These are phyloP conservation scores for Dryas iulia DNA, from an alignment of 1,140 invertebrate species.

Conservation along the genomic window DNA sequence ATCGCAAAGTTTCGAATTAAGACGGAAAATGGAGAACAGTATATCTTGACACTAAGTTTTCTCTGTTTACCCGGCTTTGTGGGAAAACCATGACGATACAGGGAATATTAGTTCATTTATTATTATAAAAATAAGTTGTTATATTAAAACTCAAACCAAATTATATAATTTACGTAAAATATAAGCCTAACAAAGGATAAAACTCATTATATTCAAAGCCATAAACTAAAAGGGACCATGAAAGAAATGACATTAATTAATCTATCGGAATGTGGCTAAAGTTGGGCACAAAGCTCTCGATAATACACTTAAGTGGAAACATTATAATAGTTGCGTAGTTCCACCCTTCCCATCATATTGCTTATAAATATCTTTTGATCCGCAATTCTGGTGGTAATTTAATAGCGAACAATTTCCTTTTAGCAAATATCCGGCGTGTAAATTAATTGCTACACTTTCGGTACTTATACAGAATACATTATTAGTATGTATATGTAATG, in stretches of 20 bases:
- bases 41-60: too few relatives aligned
- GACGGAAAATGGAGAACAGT: too few relatives aligned
- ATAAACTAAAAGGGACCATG: not conserved
- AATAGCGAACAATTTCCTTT: slow-evolving; percentile 24
- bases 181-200: not conserved
- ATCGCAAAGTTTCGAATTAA: too few relatives aligned
- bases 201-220: not conserved
- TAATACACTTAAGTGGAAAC: slow-evolving; percentile 15
- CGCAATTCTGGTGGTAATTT: slow-evolving; percentile 15
- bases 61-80: too few relatives aligned
- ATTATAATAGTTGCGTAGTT: slow-evolving; percentile 5
- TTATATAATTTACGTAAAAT: not conserved
- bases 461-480: not conserved
- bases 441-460: slow-evolving; percentile 11
- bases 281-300: slow-evolving; percentile 11
- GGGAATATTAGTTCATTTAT: too few relatives aligned
- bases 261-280: slow-evolving; percentile 6
- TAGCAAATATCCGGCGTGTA: slow-evolving; percentile 25
- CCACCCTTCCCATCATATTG: slow-evolving; percentile 10
- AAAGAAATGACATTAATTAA: slow-evolving; percentile 15
- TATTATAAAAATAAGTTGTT: too few relatives aligned
- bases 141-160: too few relatives aligned
- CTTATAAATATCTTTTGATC: slow-evolving; percentile 17
- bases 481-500: not conserved
- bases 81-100: too few relatives aligned